Evolutionary conservation across 2,888 invertebrate genomes (phyloP).

Genomic region (Ormyrus pomaceus): DNA sequence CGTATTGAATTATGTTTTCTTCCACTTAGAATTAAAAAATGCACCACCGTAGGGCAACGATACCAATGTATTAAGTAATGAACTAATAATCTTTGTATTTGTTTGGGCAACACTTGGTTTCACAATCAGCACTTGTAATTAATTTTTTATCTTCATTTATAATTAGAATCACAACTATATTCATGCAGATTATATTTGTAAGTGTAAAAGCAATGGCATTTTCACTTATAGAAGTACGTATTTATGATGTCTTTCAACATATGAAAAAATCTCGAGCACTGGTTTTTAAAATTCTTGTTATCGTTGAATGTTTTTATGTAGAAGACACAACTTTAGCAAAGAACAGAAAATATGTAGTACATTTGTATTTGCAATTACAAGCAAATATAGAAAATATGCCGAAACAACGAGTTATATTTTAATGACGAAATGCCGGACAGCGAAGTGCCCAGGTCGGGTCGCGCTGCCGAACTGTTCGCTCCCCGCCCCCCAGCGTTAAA

Average conservation of each 20-base stretch:
- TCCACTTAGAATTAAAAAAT: constrained; percentile 8
- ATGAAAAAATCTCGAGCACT: not conserved
- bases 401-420: constrained; percentile 69
- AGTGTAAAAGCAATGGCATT: not conserved
- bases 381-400: constrained; percentile 59
- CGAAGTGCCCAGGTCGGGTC: constrained; percentile 76
- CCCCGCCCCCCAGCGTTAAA: constrained; percentile 73
- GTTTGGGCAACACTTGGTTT: constrained; percentile 1
- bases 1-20: not conserved
- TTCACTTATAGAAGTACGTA: not conserved
- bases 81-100: constrained; percentile 24
- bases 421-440: constrained; percentile 75
- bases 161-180: not conserved
- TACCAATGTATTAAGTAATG: constrained; percentile 1
- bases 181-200: not conserved
- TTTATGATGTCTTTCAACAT: not conserved
- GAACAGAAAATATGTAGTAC: not conserved
- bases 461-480: constrained; percentile 75
- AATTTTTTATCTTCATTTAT: constrained; percentile 19
- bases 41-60: not conserved
- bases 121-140: not conserved
- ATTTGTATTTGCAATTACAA: constrained; percentile 11
- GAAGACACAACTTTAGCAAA: not conserved
- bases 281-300: not conserved
- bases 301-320: not conserved